phyloP scores from a whole-genome alignment of 2,797 vertebrate genomes.

The Pteronotus mesoamericanus region DNA sequence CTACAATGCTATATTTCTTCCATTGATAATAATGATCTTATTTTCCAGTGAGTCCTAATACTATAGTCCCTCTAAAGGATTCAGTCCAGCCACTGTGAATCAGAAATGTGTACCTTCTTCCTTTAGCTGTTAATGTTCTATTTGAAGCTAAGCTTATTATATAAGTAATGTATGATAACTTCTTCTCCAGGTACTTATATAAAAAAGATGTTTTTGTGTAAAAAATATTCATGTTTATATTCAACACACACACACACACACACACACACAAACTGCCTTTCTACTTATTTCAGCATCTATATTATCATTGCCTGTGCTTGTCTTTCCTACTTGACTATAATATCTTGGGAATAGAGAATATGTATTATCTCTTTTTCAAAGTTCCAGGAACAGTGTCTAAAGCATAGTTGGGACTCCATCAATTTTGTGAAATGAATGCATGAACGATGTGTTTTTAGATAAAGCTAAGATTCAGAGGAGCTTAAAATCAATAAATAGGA shows the following conservation, averaged over 20 bases:
- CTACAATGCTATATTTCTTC: not conserved
- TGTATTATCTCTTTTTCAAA: not conserved
- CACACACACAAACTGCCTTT: no score
- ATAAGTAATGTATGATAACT: not conserved
- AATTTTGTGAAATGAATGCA: not conserved
- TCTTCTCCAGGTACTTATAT: not conserved
- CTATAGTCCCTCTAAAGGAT: not conserved
- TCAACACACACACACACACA: no score
- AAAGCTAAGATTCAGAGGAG: not conserved
- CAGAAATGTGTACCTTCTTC: not conserved
- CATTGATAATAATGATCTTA: not conserved
- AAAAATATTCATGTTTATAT: not conserved
- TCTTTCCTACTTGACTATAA: not conserved
- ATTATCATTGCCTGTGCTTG: not conserved
- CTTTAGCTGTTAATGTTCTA: not conserved
- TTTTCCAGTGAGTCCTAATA: not conserved
- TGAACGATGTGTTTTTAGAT: not conserved
- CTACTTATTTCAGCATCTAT: not conserved
- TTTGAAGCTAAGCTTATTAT: not conserved
- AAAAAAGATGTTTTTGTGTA: not conserved
- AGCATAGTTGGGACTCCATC: not conserved
- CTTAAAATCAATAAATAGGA: not conserved
- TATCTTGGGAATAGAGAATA: not conserved
- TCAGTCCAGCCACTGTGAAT: not conserved
- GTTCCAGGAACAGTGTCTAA: not conserved